phyloP scores from a whole-genome alignment of 2,113 vertebrate genomes.

The Saguinus midas region DNA sequence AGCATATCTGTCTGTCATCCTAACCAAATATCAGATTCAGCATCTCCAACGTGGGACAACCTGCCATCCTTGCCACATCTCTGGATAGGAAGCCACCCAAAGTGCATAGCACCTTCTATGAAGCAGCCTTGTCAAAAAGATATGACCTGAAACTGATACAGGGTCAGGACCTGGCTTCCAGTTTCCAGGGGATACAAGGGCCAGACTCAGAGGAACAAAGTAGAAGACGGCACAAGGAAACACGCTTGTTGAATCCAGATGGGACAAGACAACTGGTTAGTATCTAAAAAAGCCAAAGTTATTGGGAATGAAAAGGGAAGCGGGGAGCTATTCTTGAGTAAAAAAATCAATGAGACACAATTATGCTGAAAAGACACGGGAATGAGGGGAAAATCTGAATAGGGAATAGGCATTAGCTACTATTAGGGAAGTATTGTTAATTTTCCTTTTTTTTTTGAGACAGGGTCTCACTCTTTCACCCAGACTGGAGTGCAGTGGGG shows the following conservation, averaged over 20 bases:
- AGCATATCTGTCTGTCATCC: neutral
- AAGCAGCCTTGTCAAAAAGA: neutral
- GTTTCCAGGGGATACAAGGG: neutral
- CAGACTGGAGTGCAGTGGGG: too few relatives aligned
- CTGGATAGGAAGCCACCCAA: rapidly evolving
- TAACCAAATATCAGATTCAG: neutral
- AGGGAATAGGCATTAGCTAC: neutral
- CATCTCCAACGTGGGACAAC: neutral
- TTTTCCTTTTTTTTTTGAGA: neutral
- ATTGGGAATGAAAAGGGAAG: neutral
- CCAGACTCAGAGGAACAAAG: neutral
- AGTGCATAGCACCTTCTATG: neutral
- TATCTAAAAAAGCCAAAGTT: neutral
- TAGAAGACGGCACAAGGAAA: neutral
- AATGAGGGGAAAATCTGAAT: neutral
- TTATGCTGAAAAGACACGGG: neutral
- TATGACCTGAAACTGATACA: neutral
- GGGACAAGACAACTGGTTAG: neutral
- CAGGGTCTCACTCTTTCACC: too few relatives aligned
- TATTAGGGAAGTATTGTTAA: neutral
- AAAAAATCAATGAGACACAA: neutral
- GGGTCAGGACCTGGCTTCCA: neutral
- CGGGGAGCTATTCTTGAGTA: neutral
- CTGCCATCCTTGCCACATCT: rapidly evolving
- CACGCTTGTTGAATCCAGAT: neutral